Evolutionary conservation across 2,797 vertebrate species (phyloP), one percentile per base, ranked within the genome.

Genomic region (Hypotaenidia okinawae): DNA sequence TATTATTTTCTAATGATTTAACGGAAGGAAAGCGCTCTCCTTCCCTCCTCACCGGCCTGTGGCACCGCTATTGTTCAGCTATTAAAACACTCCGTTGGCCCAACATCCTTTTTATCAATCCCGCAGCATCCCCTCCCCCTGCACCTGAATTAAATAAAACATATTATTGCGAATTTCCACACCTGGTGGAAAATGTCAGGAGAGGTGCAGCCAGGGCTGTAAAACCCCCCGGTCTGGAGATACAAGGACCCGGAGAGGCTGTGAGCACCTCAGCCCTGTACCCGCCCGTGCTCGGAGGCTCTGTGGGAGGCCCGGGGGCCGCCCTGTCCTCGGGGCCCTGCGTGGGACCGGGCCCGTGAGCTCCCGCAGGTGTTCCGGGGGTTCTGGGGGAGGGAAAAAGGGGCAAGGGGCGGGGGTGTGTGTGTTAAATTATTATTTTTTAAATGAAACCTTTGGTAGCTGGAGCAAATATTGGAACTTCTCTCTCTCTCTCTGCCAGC

Each of bases 401-500:
- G 49, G 82, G 66, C 22, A 47, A 47, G 47, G 47, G 47, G 22
- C 10, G 47, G 47, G 22, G 21, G 11, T 37, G 41, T 39, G 39
- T 39, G 39, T 41, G 41, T 78, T 39, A 23, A 11, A 64, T 52
- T 45, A 64, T 55, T 69, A 16, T 63, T 54, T 70, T 79, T 66
- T 7, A 21, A 93, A 93, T 64, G 15, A 80, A 93, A 75, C 58
- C 88, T 91, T 94, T 75, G 90, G 95, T 94, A 86, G 96, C 63
- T 92, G 90, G 92, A 96, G 84, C 92, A 96, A 89, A 93, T 93
- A 82, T 94, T 95, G 91, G 96, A 95, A 96, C 95, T 96, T 96
- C 94, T 96, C 94, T 96, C 90, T 96, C 95, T 96, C 94, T 96
- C 96, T 96, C 94, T 94, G 95, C 93, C 94, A 95, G 95, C 94